Evolutionary conservation across 2,113 vertebrate genomes (phyloP), one percentile per base, ranked within the genome.

Genomic region (Centropristis striata): DNA sequence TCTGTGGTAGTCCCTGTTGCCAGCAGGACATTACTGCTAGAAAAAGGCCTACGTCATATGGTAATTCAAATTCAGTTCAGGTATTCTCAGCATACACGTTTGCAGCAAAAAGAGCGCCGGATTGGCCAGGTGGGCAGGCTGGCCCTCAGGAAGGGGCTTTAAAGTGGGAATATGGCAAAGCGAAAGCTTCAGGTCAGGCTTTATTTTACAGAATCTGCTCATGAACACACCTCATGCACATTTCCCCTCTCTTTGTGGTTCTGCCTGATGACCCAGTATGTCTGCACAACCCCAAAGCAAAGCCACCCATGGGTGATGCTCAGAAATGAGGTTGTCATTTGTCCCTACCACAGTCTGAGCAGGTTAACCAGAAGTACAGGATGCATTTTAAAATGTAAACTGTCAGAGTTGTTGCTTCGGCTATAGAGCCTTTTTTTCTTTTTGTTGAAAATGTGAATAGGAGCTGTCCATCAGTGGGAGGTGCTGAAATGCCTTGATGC

Each of bases 21-120:
- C 88, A 88, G 78, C 78, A 89, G 83, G 88, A 90, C 91, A 80
- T 85, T 86, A 85, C 72, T 63, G 91, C 78, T 79, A 21, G 88
- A 81, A 78, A 88, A 88, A 79, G 82, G 83, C 90, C 88, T 90
- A 93, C 92, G 92, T 93, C 92, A 93, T 93, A 88, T 92, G 92
- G 84, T 93, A 83, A 93, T 93, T 93, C 91, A 92, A 88, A 93
- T 93, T 93, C 92, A 92, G 90, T 91, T 92, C 92, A 93, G 92
- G 90, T 93, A 92, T 90, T 85, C 87, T 88, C 89, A 82, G 85
- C 86, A 89, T 90, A 85, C 87, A 91, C 91, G 87, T 92, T 93
- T 93, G 90, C 92, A 91, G 91, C 86, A 90, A 71, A 89, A 84
- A 76, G 61, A 80, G 83, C 75, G 75, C 74, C 58, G 81, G 86